Conservation (phyloP, 2,113 vertebrate genomes). For the Chascanopsetta lugubris region DNA sequence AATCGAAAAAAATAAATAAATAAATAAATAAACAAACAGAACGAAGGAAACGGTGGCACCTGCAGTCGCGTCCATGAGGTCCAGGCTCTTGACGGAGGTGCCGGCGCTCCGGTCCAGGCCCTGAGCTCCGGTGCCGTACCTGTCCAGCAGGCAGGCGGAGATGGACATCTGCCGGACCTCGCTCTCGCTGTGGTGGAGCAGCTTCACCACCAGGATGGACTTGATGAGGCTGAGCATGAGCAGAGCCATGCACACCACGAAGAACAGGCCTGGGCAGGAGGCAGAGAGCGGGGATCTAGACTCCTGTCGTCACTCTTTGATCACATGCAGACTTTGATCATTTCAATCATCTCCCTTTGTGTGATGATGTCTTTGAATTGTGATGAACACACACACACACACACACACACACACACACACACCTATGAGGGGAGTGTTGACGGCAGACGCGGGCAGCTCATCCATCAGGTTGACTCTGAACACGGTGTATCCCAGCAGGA, state of each 20-base stretch:
- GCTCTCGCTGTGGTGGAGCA: conserved; percentile 79
- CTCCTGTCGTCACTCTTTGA: no score
- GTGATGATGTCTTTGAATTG: no score
- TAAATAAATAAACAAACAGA: not conserved
- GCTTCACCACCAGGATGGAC: conserved; percentile 86
- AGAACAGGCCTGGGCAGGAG: conserved; percentile 81
- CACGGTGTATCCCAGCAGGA: conserved; percentile 88
- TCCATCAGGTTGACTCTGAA: conserved; percentile 87
- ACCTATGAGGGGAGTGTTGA: conserved; percentile 86
- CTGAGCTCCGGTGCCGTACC: conserved; percentile 75
- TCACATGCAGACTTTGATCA: no score
- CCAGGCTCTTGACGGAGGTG: conserved; percentile 69
- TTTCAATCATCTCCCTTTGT: no score
- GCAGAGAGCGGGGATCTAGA: no score
- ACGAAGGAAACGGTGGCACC: conserved; percentile 50
- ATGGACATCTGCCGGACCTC: conserved; percentile 76
- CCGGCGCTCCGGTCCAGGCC: conserved; percentile 72
- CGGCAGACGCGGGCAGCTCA: conserved; percentile 78
- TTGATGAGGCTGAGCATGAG: conserved; percentile 86
- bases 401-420: not conserved
- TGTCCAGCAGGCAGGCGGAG: conserved; percentile 79
- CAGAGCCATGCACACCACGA: conserved; percentile 85
- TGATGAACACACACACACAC: no score
- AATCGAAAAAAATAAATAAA: no score
- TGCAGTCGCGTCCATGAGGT: conserved; percentile 56